phyloP scores from a whole-genome alignment of 2,113 vertebrate genomes.

The Siphamia tubifer region DNA sequence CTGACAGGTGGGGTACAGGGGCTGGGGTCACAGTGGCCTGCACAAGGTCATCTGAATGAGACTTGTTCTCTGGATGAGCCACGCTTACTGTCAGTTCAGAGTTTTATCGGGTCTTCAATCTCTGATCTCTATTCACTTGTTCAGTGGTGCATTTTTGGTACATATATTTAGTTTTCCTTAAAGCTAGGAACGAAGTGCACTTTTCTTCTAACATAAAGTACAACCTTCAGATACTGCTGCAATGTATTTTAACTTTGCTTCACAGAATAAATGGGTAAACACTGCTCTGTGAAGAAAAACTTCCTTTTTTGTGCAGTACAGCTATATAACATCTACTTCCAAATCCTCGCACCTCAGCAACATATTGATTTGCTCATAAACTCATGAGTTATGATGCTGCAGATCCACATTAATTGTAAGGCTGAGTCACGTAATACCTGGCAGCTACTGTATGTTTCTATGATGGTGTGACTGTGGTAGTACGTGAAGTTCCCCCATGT shows the following conservation, averaged over 20 bases:
- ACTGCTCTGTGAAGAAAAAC: neutral
- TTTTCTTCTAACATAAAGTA: neutral
- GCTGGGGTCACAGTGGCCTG: neutral
- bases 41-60: slow-evolving; percentile 56
- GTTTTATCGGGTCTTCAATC: neutral
- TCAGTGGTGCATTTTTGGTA: too few relatives aligned
- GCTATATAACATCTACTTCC: neutral
- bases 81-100: neutral
- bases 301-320: neutral
- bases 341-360: neutral
- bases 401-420: slow-evolving; percentile 25
- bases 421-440: slow-evolving; percentile 36
- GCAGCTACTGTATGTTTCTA: slow-evolving; percentile 5
- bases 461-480: neutral
- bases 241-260: neutral
- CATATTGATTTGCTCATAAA: slow-evolving; percentile 48
- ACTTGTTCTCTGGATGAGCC: neutral
- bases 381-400: slow-evolving; percentile 21
- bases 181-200: neutral
- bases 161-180: neutral
- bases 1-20: slow-evolving; percentile 2
- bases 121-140: too few relatives aligned
- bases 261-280: neutral
- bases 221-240: neutral
- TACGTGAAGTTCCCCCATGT: neutral